These are phyloP conservation scores for Glaucomys volans DNA, from an alignment of 2,113 vertebrate genomes.

Conservation along the genomic window DNA sequence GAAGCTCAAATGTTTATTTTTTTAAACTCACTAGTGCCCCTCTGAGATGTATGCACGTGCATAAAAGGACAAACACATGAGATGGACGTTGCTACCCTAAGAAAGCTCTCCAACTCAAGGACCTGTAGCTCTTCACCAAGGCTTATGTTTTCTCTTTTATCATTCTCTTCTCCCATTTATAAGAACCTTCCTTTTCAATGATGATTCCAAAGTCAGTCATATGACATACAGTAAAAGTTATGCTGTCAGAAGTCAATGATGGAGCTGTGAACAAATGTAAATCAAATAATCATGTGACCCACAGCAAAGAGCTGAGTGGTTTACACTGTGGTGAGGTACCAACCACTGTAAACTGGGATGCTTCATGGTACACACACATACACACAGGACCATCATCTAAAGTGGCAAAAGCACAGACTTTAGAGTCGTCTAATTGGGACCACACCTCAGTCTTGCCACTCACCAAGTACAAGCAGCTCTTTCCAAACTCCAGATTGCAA, in stretches of 20 bases:
- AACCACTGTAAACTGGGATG: background rate
- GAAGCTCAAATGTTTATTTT: background rate
- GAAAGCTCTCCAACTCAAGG: background rate
- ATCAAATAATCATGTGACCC: background rate
- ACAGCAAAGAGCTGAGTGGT: background rate
- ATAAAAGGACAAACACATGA: background rate
- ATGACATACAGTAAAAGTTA: background rate
- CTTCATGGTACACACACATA: background rate
- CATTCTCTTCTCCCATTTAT: background rate
- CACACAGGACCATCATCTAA: background rate
- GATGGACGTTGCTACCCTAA: background rate
- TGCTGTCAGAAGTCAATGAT: background rate
- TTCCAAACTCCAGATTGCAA: background rate
- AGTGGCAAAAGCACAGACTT: background rate
- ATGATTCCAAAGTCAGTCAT: background rate
- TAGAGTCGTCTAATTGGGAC: background rate
- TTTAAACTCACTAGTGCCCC: background rate
- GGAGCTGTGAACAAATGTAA: background rate
- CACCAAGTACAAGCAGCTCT: background rate
- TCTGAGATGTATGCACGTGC: background rate
- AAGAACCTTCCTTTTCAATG: background rate
- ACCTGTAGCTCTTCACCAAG: background rate
- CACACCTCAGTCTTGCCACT: background rate
- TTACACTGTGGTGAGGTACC: background rate
- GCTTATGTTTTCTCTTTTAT: background rate